Conservation (phyloP, 2,888 invertebrate genomes). For the Trissolcus brochymenae region DNA sequence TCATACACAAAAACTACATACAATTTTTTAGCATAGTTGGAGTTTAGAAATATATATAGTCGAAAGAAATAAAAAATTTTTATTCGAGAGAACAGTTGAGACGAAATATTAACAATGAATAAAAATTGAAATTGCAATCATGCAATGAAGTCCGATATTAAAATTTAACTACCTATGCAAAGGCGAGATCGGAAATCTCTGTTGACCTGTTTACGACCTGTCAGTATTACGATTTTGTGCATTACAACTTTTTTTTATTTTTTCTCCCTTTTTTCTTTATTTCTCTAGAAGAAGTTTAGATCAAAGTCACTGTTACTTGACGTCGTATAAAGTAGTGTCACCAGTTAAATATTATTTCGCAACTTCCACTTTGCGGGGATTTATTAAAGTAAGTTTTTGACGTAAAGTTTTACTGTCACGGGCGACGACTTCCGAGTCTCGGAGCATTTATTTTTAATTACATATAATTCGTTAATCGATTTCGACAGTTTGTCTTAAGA, state of each 20-base stretch:
- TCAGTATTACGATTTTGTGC: constrained; percentile 16
- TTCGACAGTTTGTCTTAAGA: neutral
- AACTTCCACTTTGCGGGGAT: constrained; percentile 17
- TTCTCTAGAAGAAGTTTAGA: constrained; percentile 38
- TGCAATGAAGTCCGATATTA: neutral
- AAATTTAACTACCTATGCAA: neutral
- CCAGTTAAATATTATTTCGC: constrained; percentile 44
- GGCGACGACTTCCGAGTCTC: neutral
- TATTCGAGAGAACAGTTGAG: too few species aligned
- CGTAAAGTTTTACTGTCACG: constrained; percentile 12
- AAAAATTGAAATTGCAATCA: neutral
- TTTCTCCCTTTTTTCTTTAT: constrained; percentile 6
- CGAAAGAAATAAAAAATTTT: too few species aligned
- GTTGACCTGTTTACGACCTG: constrained; percentile 5
- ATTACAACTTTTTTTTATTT: constrained; percentile 20
- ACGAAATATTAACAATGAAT: too few species aligned
- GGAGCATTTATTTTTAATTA: constrained; percentile 36
- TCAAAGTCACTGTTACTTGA: constrained; percentile 43
- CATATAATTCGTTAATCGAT: constrained; percentile 13
- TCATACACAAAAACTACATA: too few species aligned
- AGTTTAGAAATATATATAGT: too few species aligned
- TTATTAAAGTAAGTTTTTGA: constrained; percentile 40
- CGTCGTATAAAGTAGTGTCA: constrained; percentile 29
- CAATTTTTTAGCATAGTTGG: too few species aligned
- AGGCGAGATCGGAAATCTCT: neutral